phyloP scores from a whole-genome alignment of 2,888 invertebrate genomes.

The Carcina quercana region DNA sequence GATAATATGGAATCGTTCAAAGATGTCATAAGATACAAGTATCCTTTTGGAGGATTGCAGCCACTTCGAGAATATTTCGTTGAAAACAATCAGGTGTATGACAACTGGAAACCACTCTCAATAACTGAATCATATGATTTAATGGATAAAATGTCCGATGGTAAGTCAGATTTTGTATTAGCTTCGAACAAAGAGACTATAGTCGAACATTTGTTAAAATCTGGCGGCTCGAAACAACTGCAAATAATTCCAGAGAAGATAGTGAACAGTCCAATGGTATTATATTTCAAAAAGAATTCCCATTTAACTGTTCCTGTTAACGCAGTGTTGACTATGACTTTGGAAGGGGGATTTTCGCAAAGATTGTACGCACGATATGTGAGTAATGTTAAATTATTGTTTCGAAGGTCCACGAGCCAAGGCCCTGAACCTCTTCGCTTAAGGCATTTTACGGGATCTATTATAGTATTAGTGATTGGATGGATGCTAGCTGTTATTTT shows the following conservation, averaged over 20 bases:
- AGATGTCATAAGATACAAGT: constrained; percentile 24
- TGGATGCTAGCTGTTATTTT: constrained; percentile 32
- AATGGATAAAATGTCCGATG: constrained; percentile 30
- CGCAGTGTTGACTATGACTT: constrained; percentile 24
- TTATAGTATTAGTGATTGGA: constrained; percentile 28
- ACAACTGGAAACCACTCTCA: constrained; percentile 30
- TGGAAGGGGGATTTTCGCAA: constrained; percentile 38
- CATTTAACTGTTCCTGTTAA: constrained; percentile 28
- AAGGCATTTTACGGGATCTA: constrained; percentile 30
- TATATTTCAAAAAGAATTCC: constrained; percentile 39
- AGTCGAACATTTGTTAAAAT: constrained; percentile 26
- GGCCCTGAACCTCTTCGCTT: constrained; percentile 22
- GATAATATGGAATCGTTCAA: constrained; percentile 25
- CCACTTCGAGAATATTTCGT: constrained; percentile 35
- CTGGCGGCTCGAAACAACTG: constrained; percentile 28
- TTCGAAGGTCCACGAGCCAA: constrained; percentile 10
- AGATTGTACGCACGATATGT: constrained; percentile 24
- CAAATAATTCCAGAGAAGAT: constrained; percentile 45
- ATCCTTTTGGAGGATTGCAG: constrained; percentile 33
- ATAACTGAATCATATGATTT: constrained; percentile 16
- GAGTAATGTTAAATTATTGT: constrained; percentile 18
- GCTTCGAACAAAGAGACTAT: constrained; percentile 36
- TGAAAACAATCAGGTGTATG: constrained; percentile 30
- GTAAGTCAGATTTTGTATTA: constrained; percentile 33
- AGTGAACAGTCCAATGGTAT: constrained; percentile 39